Conservation (phyloP, 1,140 invertebrate species). For the Sycophaga agraensis region DNA sequence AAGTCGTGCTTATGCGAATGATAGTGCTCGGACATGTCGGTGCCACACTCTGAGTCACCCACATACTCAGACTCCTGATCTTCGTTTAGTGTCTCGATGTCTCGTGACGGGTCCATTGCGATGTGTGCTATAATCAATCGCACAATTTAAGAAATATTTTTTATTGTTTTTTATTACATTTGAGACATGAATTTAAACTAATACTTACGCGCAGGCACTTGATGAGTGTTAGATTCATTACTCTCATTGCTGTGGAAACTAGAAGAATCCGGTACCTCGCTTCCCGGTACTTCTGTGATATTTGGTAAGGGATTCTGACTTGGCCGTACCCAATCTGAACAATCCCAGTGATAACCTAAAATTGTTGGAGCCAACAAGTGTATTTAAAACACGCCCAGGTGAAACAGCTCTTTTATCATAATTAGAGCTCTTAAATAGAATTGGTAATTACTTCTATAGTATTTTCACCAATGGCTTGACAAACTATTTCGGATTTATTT, state of each 20-base stretch:
- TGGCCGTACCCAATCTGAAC: constrained; percentile 88
- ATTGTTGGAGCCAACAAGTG: constrained; percentile 51
- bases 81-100: constrained; percentile 70
- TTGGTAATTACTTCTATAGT: not conserved
- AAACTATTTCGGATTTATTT: not conserved
- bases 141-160: not conserved
- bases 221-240: constrained; percentile 71
- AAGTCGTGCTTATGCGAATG: constrained; percentile 61
- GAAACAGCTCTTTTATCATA: constrained; percentile 6
- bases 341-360: constrained; percentile 93
- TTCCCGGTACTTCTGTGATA: constrained; percentile 88
- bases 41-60: constrained; percentile 67
- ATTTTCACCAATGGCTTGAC: too few species aligned
- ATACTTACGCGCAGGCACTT: constrained; percentile 57
- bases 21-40: constrained; percentile 64
- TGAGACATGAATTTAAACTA: not conserved
- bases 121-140: constrained; percentile 45
- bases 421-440: not conserved
- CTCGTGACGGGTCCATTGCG: constrained; percentile 63
- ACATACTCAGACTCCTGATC: constrained; percentile 73
- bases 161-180: too few species aligned
- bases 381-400: constrained; percentile 38
- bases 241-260: constrained; percentile 87
- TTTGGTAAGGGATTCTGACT: constrained; percentile 83
- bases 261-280: constrained; percentile 87